Percentiles rank a stretch among this genome's conserved stretches.
These are phyloP conservation scores for Poecilia picta DNA, from an alignment of 2,797 vertebrate species.

Conservation along the genomic window DNA sequence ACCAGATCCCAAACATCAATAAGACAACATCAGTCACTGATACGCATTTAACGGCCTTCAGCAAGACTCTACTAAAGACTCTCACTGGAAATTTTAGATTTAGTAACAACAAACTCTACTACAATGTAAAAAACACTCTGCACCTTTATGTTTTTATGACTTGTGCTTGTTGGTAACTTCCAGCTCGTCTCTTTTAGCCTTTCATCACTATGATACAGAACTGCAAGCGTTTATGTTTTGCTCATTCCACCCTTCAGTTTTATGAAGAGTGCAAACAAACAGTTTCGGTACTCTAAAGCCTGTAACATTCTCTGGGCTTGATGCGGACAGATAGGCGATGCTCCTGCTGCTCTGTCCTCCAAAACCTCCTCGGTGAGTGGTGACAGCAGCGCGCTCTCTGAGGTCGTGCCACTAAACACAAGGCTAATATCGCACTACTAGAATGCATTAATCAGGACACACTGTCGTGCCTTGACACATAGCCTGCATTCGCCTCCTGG, in stretches of 20 bases:
- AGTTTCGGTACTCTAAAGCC: constrained; percentile 6
- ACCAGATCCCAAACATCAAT: not conserved
- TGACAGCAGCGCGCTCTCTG: constrained; percentile 50
- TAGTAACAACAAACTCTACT: not conserved
- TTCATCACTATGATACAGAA: not conserved
- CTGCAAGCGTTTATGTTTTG: not conserved
- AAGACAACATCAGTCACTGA: not conserved
- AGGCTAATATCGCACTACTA: constrained; percentile 44
- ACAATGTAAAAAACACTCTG: not conserved
- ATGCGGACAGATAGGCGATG: constrained; percentile 24
- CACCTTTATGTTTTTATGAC: not conserved
- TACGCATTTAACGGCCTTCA: not conserved
- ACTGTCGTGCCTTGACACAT: constrained; percentile 34
- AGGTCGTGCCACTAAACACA: constrained; percentile 44
- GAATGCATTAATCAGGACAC: constrained; percentile 50
- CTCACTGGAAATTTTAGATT: not conserved
- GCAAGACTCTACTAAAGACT: not conserved
- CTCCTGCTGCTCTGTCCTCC: constrained; percentile 21
- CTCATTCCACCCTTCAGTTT: not conserved
- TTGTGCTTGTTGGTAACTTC: not conserved
- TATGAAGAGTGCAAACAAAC: not conserved
- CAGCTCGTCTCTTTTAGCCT: not conserved
- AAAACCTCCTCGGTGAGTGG: constrained; percentile 45
- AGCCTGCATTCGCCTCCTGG: constrained; percentile 31
- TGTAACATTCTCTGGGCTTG: constrained; percentile 22